These are phyloP conservation scores for Enteromius paludinosus DNA, from an alignment of 2,797 vertebrate species.

Conservation along the genomic window DNA sequence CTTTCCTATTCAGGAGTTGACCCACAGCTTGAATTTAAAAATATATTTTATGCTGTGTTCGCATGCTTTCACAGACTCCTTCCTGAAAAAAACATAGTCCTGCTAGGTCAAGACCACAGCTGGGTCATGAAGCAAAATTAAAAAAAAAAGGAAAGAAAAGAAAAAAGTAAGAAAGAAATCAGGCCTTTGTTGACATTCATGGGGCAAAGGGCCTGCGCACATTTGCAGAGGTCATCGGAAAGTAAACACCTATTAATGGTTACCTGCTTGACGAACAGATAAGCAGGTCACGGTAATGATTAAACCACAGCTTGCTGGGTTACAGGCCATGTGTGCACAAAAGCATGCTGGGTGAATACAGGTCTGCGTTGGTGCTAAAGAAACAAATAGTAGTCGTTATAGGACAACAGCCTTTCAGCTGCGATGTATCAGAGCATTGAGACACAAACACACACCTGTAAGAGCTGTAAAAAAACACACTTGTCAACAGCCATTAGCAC, in stretches of 20 bases:
- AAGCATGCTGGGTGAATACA: constrained; percentile 73
- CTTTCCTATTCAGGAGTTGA: constrained; percentile 26
- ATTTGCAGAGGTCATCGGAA: constrained; percentile 94
- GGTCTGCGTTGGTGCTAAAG: constrained; percentile 72
- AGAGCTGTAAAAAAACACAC: constrained; percentile 59
- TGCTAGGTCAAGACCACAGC: constrained; percentile 64
- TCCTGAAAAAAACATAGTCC: constrained; percentile 28
- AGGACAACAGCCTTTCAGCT: constrained; percentile 79
- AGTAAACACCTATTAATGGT: constrained; percentile 99
- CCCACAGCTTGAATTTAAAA: constrained; percentile 29
- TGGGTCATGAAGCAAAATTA: constrained; percentile 60
- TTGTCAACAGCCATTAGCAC: constrained; percentile 69
- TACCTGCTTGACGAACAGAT: constrained; percentile 94
- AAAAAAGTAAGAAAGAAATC: constrained; percentile 66
- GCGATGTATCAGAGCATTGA: constrained; percentile 70
- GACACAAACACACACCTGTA: constrained; percentile 44
- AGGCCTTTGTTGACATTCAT: constrained; percentile 84
- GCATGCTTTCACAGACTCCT: constrained; percentile 31
- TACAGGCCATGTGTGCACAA: constrained; percentile 79
- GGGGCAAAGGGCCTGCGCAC: constrained; percentile 83
- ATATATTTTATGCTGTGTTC: constrained; percentile 35
- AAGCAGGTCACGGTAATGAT: constrained; percentile 97
- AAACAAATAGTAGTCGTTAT: constrained; percentile 74
- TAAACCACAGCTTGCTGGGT: constrained; percentile 84
- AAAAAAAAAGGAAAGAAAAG: constrained; percentile 37